Evolutionary conservation across 1,140 invertebrate genomes (phyloP), one percentile per base, ranked within the genome.

Genomic region (Apis cerana): DNA sequence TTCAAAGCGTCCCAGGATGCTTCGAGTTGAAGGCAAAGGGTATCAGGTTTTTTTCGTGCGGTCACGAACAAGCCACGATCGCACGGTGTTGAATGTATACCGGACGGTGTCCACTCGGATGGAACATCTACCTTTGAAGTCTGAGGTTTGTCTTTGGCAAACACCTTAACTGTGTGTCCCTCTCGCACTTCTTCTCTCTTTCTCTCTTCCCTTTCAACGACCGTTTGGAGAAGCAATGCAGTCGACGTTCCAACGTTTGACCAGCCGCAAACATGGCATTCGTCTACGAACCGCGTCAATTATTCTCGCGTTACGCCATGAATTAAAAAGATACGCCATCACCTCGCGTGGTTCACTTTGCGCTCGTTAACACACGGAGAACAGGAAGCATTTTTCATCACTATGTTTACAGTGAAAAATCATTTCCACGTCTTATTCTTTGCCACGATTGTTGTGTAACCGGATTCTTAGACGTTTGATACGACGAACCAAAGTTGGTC

Each of bases 41-140:
- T 92, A 83, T 92, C 91, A 85, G 74, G 85, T 92, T 89, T 91
- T 85, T 85, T 77, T 79, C 54, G 61, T 83, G 86, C 69, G 85
- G 90, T 84, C 80, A 83, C 75, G 75, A 85, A 85, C 82, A 84
- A 83, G 80, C 48, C 77, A 88, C 71, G 89, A 88, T 92, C 91
- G 83, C 92, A 92, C 91, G 91, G 91, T 92, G 90, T 92, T 91
- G 89, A 85, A 90, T 92, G 77, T 90, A 92, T 77, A 92, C 91
- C 91, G 90, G 91, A 90, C 88, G 80, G 87, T 91, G 91, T 87
- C 82, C 90, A 90, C 75, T 91, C 87, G 88, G 75, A 86, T 82
- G 90, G 90, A 92, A 92, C 90, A 87, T 85, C 78, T 78, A 67
- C 75, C 83, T 89, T 85, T 79, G 74, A 81, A 87, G 79, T 88